phyloP scores from a whole-genome alignment of 2,113 vertebrate genomes.

The Ranitomeya imitator region DNA sequence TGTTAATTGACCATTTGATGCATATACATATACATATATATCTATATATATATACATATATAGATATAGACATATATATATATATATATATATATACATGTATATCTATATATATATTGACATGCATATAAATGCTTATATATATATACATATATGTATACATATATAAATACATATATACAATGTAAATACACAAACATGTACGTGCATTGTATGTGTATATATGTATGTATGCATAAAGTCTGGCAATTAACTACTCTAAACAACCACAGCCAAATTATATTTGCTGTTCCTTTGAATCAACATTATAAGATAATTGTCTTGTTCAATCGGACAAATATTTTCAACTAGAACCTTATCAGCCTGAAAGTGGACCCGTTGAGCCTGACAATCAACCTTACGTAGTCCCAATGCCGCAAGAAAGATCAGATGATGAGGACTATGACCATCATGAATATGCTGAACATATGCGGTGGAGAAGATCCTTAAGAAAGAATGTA shows the following conservation, averaged over 20 bases:
- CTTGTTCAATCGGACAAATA: constrained; percentile 84
- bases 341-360: constrained; percentile 89
- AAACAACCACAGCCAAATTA: constrained; percentile 49
- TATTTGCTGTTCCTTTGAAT: constrained; percentile 66
- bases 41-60: constrained; percentile 5
- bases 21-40: neutral
- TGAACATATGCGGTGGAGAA: constrained; percentile 79
- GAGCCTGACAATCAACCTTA: constrained; percentile 81
- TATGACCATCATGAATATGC: constrained; percentile 73
- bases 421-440: constrained; percentile 82
- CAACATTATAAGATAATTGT: constrained; percentile 72
- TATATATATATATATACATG: neutral
- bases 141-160: constrained; percentile 13
- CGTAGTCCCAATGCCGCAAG: constrained; percentile 78
- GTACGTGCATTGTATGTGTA: too few species aligned
- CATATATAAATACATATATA: neutral
- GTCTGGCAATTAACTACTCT: neutral
- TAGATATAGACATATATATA: neutral
- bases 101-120: neutral
- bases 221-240: too few species aligned
- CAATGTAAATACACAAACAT: too few species aligned
- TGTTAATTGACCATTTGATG: neutral
- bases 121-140: neutral
- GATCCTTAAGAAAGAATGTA: constrained; percentile 76
- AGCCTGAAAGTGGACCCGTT: constrained; percentile 80